A percentile compares a stretch with the other conserved stretches of the same genome.
Evolutionary conservation across 2,888 invertebrate genomes (phyloP).

Genomic region (Carcina quercana): DNA sequence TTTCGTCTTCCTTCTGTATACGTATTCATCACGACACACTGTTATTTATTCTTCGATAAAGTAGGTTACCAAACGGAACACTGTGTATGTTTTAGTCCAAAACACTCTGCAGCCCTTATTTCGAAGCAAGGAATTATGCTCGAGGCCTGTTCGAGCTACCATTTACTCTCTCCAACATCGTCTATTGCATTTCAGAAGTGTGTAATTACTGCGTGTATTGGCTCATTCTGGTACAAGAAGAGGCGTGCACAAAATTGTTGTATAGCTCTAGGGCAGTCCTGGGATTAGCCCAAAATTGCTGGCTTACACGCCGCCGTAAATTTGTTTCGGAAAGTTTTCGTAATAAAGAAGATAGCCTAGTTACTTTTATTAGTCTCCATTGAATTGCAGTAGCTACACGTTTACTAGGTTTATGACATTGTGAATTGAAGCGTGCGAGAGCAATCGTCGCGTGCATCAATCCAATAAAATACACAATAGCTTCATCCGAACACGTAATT

Average conservation of each 20-base stretch:
- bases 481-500: not conserved
- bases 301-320: constrained; percentile 26
- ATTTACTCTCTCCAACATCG: constrained; percentile 30
- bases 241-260: constrained; percentile 26
- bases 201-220: constrained; percentile 37
- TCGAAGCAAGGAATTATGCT: constrained; percentile 11
- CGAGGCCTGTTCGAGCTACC: constrained; percentile 19
- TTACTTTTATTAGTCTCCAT: no score
- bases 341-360: constrained; percentile 18
- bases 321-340: constrained; percentile 32
- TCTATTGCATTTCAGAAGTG: constrained; percentile 33
- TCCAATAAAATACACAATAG: not conserved
- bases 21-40: no score
- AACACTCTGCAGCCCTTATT: constrained; percentile 8
- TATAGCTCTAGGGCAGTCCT: constrained; percentile 27
- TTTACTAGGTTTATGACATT: not conserved
- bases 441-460: not conserved
- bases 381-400: no score
- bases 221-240: constrained; percentile 22
- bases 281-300: constrained; percentile 31
- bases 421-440: not conserved
- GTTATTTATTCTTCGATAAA: no score
- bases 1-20: no score
- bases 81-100: no score
- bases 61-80: no score